Conservation (phyloP, 2,888 invertebrate genomes). For the Dryococelus australis region DNA sequence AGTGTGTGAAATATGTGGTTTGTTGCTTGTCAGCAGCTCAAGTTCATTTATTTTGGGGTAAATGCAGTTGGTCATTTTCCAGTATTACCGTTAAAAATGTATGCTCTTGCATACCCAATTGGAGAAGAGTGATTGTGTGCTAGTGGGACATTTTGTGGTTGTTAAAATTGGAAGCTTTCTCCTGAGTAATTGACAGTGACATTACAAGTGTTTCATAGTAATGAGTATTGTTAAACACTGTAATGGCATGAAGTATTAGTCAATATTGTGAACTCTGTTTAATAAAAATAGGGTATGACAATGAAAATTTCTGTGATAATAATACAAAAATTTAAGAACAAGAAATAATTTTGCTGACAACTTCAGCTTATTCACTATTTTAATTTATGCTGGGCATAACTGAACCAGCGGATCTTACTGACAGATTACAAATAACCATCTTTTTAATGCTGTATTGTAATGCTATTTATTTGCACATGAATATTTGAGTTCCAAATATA, state of each 20-base stretch:
- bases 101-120: conserved; percentile 37
- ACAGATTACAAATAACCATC: background rate
- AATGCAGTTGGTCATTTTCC: conserved; percentile 38
- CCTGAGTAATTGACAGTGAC: conserved; percentile 27
- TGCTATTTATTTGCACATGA: background rate
- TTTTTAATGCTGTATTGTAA: background rate
- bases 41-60: background rate
- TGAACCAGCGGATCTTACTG: background rate
- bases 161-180: conserved; percentile 12
- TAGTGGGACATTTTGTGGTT: conserved; percentile 23
- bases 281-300: conserved; percentile 31
- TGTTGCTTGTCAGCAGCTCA: background rate
- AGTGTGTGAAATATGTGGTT: background rate
- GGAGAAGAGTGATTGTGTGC: conserved; percentile 40
- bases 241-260: conserved; percentile 23
- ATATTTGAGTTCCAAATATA: conserved; percentile 4
- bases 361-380: background rate
- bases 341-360: background rate
- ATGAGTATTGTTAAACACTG: background rate
- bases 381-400: background rate
- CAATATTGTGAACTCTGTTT: conserved; percentile 34
- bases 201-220: background rate
- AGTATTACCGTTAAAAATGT: conserved; percentile 40
- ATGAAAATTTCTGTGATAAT: conserved; percentile 41
- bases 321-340: conserved; percentile 33